Evolutionary conservation across 2,797 vertebrate species (phyloP).

Genomic region (Hybognathus amarus): DNA sequence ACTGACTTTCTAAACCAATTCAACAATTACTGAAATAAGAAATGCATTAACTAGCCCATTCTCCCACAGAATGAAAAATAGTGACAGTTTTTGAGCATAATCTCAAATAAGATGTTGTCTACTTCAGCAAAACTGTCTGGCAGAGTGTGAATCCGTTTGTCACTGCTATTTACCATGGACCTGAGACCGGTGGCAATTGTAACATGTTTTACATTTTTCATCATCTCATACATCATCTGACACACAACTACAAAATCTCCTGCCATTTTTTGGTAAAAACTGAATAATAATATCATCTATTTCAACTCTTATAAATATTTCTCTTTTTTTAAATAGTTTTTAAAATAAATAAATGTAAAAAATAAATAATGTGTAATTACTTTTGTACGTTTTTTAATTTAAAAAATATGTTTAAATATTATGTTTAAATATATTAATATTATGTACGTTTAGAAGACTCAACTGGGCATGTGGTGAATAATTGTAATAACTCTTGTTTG

Average conservation of each 20-base stretch:
- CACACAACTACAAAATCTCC: not conserved
- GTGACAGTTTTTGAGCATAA: not conserved
- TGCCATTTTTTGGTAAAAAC: not conserved
- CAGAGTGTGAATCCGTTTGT: not conserved
- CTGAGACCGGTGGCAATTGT: not conserved
- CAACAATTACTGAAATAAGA: not conserved
- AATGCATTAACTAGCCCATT: not conserved
- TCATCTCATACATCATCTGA: not conserved
- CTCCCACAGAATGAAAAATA: constrained; percentile 1
- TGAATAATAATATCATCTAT: not conserved
- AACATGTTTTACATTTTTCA: not conserved
- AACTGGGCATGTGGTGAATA: not conserved
- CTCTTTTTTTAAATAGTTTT: not conserved
- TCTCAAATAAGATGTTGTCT: constrained; percentile 10
- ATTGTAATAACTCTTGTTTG: not conserved
- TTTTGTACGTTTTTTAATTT: not conserved
- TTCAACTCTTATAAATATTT: not conserved
- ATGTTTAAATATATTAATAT: no score
- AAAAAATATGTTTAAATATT: no score
- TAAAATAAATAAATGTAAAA: no score
- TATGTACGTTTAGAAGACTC: not conserved
- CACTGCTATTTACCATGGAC: constrained; percentile 11
- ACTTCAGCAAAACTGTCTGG: constrained; percentile 11
- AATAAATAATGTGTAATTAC: no score
- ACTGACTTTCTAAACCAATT: not conserved